Conservation (phyloP, 2,113 vertebrate genomes). For the human (Homo sapiens) region GRCh38 chr2:61246501-61247000, state of each 20-base stretch:
- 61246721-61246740: neutral
- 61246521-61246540: constrained; percentile 32
- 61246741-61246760: neutral
- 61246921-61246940: neutral
- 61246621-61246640: neutral
- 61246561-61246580: no score
- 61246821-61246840: neutral
- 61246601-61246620: no score
- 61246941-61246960: neutral
- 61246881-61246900: neutral
- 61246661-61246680: neutral
- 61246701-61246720: constrained; percentile 10
- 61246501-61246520: neutral
- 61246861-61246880: neutral
- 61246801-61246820: neutral
- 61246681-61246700: neutral
- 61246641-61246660: neutral
- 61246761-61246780: neutral
- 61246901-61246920: neutral
- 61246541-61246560: neutral
- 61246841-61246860: constrained; percentile 19
- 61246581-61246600: no score
- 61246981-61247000: neutral
- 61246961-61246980: neutral
- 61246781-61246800: neutral